Evolutionary conservation across 2,888 invertebrate genomes (phyloP), one percentile per base, ranked within the genome.

Genomic region (Diaprepes abbreviatus): DNA sequence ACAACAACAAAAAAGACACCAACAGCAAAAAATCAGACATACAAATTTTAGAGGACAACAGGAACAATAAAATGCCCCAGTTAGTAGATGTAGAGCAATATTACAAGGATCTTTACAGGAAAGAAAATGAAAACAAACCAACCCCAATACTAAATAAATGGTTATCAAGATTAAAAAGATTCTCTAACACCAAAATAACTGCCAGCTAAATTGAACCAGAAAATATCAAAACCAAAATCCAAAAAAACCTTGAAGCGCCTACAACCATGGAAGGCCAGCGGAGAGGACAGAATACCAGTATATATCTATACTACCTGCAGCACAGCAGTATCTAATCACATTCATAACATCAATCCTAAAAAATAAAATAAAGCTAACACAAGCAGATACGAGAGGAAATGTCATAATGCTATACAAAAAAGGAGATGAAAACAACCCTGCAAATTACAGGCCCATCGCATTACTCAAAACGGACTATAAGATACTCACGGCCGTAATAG

Each of bases 381-480:
- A 77, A 55, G 60, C 45, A 1, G 77, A 78, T 24, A 70, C 68
- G 6, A 50, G 74, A 31, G 74, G 77, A 0, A 74, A 73, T 0
- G 50, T 78, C 3, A 58, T 75, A 5, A 52, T 79, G 6, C 38
- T 80, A 4, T 67, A 77, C 35, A 79, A 79, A 65, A 77, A 76
- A 64, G 77, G 78, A 2, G 74, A 76, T 35, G 17, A 21, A 16
- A 6, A 12, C 0, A 73, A 78, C 38, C 78, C 76, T 0, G 59
- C 67, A 0, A 79, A 76, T 40, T 79, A 78, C 24, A 40, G 48
- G 75, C 35, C 78, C 77, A 79, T 79, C 6, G 71, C 78, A 0
- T 52, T 79, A 1, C 68, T 75, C 7, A 79, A 79, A 52, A 64
- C 73, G 0, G 72, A 77, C 43, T 71, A 76, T 10, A 80, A 80